Conservation (phyloP, 2,888 invertebrate species). For the Scrobipalpa atriplicella region DNA sequence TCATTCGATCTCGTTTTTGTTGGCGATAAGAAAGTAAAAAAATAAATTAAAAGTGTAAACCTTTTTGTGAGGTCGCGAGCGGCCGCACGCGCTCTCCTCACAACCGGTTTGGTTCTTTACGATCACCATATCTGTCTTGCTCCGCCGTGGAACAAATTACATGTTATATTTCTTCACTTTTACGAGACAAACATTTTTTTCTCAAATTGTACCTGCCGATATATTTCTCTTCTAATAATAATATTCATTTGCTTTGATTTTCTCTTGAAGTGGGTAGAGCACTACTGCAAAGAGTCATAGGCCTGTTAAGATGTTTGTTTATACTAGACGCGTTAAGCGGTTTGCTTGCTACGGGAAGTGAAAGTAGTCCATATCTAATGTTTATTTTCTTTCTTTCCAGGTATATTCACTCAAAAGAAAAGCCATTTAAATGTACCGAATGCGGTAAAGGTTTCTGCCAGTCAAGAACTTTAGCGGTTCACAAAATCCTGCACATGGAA, state of each 20-base stretch:
- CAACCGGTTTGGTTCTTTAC: constrained; percentile 79
- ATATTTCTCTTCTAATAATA: constrained; percentile 72
- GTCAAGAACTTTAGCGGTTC: constrained; percentile 96
- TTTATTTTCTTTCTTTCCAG: constrained; percentile 79
- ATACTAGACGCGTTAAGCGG: constrained; percentile 44
- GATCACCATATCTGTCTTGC: constrained; percentile 80
- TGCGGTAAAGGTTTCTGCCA: constrained; percentile 99
- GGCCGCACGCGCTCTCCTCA: constrained; percentile 74
- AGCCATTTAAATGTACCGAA: constrained; percentile 98
- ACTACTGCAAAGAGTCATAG: constrained; percentile 46
- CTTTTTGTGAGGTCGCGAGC: constrained; percentile 81
- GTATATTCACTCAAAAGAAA: constrained; percentile 99
- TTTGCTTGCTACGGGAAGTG: constrained; percentile 57
- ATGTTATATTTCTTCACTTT: constrained; percentile 81
- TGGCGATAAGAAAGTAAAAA: constrained; percentile 73
- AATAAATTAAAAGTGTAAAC: constrained; percentile 73
- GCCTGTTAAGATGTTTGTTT: constrained; percentile 52
- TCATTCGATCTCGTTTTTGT: constrained; percentile 70
- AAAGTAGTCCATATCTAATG: constrained; percentile 28
- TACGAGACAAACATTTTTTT: constrained; percentile 73
- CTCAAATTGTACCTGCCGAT: constrained; percentile 59
- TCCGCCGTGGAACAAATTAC: constrained; percentile 79
- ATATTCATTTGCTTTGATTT: constrained; percentile 60
- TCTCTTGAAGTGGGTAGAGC: constrained; percentile 60
- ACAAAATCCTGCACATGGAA: constrained; percentile 96